A percentile compares a stretch with the other conserved stretches of the same genome.
Evolutionary conservation across 1,140 invertebrate genomes (phyloP).

Genomic region (Oscheius sp.): DNA sequence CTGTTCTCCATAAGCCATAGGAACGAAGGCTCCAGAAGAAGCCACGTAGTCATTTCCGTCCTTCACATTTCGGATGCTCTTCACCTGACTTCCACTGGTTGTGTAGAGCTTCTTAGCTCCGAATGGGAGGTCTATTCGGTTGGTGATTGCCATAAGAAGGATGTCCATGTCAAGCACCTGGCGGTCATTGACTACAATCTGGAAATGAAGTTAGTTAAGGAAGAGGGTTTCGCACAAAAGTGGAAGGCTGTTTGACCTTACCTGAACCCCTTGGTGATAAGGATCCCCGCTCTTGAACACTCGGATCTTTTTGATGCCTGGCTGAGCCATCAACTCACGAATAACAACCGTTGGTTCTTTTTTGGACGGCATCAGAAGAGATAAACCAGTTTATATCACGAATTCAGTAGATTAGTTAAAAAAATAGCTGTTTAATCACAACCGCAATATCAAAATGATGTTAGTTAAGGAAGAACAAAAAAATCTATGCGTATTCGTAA

Average conservation of each 20-base stretch:
- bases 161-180: conserved; percentile 7
- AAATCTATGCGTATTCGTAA: no score
- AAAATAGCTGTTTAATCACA: no score
- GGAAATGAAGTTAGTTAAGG: no score
- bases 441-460: no score
- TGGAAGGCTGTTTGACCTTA: background rate
- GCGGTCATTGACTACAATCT: conserved; percentile 20
- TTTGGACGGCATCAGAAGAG: no score
- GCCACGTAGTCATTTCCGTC: conserved; percentile 28
- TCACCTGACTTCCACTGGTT: conserved; percentile 14
- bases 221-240: background rate
- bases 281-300: conserved; percentile 20
- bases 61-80: conserved; percentile 11
- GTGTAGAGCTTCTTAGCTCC: conserved; percentile 25
- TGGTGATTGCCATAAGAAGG: background rate
- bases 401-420: no score
- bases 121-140: conserved; percentile 5
- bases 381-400: no score
- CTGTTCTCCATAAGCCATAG: conserved; percentile 15
- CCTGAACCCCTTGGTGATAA: conserved; percentile 22
- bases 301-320: conserved; percentile 12
- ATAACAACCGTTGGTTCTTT: background rate
- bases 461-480: no score
- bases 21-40: conserved; percentile 13
- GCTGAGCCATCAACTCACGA: background rate